Evolutionary conservation across 2,888 invertebrate species (phyloP).

Genomic region (Oscheius myriophilus): DNA sequence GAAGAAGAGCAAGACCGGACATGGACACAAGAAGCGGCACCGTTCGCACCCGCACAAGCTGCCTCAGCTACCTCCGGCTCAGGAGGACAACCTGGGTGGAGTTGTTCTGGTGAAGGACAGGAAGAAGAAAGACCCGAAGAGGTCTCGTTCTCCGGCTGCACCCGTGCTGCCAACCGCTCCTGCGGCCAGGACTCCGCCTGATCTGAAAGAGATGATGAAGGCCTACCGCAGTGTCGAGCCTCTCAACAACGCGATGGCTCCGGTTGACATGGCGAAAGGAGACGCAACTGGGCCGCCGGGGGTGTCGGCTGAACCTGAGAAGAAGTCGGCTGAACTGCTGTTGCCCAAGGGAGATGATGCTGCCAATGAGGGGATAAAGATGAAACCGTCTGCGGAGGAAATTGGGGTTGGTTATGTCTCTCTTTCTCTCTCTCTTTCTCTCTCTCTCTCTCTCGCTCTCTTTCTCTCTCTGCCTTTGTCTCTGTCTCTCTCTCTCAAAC

Average conservation of each 20-base stretch:
- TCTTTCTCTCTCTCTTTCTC: too few relatives aligned
- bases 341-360: too few relatives aligned
- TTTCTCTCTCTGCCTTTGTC: too few relatives aligned
- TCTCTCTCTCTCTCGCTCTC: too few relatives aligned
- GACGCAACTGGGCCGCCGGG: not conserved
- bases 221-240: constrained; percentile 8
- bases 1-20: not conserved
- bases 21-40: not conserved
- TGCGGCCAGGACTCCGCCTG: not conserved
- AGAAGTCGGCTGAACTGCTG: too few relatives aligned
- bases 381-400: too few relatives aligned
- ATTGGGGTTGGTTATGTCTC: too few relatives aligned
- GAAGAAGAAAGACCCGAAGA: constrained; percentile 1
- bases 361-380: too few relatives aligned
- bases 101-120: constrained; percentile 20
- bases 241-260: not conserved
- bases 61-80: not conserved
- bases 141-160: not conserved
- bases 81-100: constrained; percentile 12
- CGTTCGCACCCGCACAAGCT: not conserved
- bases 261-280: not conserved
- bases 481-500: too few relatives aligned
- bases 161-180: not conserved
- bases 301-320: too few relatives aligned
- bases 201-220: not conserved